A percentile compares a stretch with the other conserved stretches of the same genome.
phyloP scores from a whole-genome alignment of 2,797 vertebrate species.

The Halcyon smyrnensis region DNA sequence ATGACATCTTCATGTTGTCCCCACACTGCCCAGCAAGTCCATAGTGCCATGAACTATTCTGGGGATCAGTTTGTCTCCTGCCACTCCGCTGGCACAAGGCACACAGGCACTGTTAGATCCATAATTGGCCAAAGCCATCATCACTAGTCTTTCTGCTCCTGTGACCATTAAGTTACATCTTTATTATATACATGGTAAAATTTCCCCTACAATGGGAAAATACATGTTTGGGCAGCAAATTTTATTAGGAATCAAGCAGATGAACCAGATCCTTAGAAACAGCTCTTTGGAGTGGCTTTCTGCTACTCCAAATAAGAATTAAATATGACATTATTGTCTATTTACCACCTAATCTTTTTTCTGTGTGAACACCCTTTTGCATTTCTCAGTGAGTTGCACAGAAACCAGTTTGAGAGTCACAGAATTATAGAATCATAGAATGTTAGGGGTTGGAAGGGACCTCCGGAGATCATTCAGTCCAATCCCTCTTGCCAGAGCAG shows the following conservation, averaged over 20 bases:
- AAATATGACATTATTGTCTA: not conserved
- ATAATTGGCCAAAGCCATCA: not conserved
- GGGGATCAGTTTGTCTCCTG: not conserved
- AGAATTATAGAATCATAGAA: not conserved
- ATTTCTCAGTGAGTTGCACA: not conserved
- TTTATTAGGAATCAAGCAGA: not conserved
- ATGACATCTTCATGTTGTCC: not conserved
- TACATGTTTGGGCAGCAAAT: rapidly evolving
- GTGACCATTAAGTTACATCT: not conserved
- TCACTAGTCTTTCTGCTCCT: not conserved
- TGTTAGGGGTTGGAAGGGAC: too few species aligned
- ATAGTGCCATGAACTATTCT: not conserved
- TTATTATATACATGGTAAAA: not conserved
- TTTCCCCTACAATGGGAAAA: not conserved
- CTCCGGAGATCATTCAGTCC: too few species aligned
- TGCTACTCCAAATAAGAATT: not conserved
- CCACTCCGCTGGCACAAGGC: not conserved
- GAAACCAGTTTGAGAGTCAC: not conserved
- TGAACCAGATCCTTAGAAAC: not conserved
- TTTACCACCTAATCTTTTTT: not conserved
- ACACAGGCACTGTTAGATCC: rapidly evolving
- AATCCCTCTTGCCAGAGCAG: too few species aligned
- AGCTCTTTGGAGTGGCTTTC: not conserved
- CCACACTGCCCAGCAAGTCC: rapidly evolving
- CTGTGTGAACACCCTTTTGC: not conserved